phyloP scores from a whole-genome alignment of 2,113 vertebrate species.

The Puffinus mauretanicus region DNA sequence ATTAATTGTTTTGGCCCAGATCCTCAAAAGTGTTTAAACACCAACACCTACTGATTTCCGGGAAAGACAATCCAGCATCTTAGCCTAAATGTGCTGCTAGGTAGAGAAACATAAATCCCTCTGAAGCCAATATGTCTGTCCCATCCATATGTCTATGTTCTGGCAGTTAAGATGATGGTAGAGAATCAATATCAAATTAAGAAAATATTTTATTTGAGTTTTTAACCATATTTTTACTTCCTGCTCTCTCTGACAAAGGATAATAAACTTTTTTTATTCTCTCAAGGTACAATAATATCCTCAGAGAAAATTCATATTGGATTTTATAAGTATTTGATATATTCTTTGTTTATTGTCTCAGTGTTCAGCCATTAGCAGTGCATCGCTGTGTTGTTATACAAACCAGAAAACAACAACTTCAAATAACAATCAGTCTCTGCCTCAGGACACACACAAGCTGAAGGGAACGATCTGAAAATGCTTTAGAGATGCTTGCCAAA shows the following conservation, averaged over 20 bases:
- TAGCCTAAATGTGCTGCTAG: not conserved
- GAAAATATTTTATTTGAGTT: not conserved
- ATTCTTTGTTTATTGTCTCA: slow-evolving; percentile 1
- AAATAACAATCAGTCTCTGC: slow-evolving; percentile 14
- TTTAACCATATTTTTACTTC: not conserved
- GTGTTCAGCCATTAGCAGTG: not conserved
- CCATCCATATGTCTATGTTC: not conserved
- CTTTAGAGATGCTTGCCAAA: slow-evolving; percentile 4
- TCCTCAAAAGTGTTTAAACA: not conserved
- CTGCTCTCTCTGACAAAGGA: not conserved
- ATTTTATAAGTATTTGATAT: not conserved
- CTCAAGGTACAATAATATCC: not conserved
- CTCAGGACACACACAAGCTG: slow-evolving; percentile 2
- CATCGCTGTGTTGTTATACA: not conserved
- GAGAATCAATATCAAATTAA: not conserved
- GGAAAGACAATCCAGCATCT: not conserved
- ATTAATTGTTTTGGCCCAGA: not conserved
- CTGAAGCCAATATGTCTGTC: not conserved
- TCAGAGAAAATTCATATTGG: not conserved
- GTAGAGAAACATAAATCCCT: not conserved
- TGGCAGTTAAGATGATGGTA: not conserved
- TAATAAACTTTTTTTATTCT: not conserved
- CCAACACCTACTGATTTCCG: not conserved
- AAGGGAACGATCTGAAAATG: not conserved
- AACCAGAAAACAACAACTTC: slow-evolving; percentile 25